Evolutionary conservation across 2,113 vertebrate genomes (phyloP), one percentile per base, ranked within the genome.

Genomic region (Grantiella picta): DNA sequence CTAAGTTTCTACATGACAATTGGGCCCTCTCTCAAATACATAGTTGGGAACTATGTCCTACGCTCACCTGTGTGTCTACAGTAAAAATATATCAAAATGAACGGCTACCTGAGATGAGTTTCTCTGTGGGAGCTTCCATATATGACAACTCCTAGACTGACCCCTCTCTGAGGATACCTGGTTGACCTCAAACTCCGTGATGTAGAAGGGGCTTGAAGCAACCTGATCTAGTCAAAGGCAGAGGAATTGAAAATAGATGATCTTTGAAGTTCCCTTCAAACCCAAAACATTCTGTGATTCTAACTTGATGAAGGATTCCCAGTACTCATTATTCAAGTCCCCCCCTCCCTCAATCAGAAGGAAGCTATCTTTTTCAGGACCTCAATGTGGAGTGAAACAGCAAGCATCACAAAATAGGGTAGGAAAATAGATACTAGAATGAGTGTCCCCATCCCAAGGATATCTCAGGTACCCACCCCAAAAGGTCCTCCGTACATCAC

Each of bases 101-200:
- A 52, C 4, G 0, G 4, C 36, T 75, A 49, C 10, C 33, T 4
- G 10, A 27, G 25, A 63, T 3, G 2, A 71, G 23, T 21, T 73
- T 78, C 22, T n/a, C 50, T 60, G 44, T 53, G 18, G 42, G 35
- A 65, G 4, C 5, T 64, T 73, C 44, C 45, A 19, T 45, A 4
- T 6, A 44, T 8, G 11, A 71, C 8, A 42, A 33, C 11, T 56
- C 33, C 45, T 16, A 65, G 23, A 29, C 10, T 36, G n/a, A 27
- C 71, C 25, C 5, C 23, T 47, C 40, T n/a, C 29, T 70, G 23
- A 24, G 5, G 15, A 28, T 3, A 2, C 14, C 53, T 63, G 22
- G 2, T 11, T 81, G 28, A 36, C 24, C 36, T 19, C 24, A 66
- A 23, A 80, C 10, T n/a, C 18, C 5, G 3, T n/a, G 6, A 53